phyloP scores from a whole-genome alignment of 2,113 vertebrate genomes.

The Notothenia rossii region DNA sequence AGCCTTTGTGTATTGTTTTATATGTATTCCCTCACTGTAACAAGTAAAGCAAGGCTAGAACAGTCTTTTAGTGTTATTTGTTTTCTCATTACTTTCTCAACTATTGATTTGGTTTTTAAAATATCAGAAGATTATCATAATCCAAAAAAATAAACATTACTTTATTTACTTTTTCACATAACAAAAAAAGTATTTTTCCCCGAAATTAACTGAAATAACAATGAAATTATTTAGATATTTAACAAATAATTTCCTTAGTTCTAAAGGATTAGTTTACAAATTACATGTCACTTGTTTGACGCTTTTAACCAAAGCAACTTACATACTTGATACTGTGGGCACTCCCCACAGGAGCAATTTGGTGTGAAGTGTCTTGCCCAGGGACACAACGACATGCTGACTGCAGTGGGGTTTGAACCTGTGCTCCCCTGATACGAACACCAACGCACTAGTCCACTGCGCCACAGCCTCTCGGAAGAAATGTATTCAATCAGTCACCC shows the following conservation, averaged over 20 bases:
- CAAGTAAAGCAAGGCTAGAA: neutral
- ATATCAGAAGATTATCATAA: neutral
- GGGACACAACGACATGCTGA: too few relatives aligned
- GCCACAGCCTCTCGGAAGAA: too few relatives aligned
- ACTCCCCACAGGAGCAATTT: too few relatives aligned
- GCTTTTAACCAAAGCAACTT: too few relatives aligned
- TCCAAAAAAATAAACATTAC: neutral
- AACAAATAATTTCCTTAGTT: neutral
- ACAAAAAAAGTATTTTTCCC: neutral
- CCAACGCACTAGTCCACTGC: too few relatives aligned
- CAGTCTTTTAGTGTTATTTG: neutral
- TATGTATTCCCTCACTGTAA: neutral
- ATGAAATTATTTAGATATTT: neutral
- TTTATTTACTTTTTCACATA: neutral
- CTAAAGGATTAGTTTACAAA: slow-evolving; percentile 4
- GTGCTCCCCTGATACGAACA: too few relatives aligned
- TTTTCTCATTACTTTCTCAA: neutral
- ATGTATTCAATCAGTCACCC: neutral
- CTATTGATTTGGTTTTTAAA: neutral
- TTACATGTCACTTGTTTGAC: too few relatives aligned
- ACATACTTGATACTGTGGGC: too few relatives aligned
- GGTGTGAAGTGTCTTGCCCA: too few relatives aligned
- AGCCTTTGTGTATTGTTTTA: slow-evolving; percentile 6
- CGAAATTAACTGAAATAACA: neutral
- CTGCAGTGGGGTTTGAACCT: too few relatives aligned